Evolutionary conservation across 2,888 invertebrate species (phyloP).

Genomic region (Spisula solida): DNA sequence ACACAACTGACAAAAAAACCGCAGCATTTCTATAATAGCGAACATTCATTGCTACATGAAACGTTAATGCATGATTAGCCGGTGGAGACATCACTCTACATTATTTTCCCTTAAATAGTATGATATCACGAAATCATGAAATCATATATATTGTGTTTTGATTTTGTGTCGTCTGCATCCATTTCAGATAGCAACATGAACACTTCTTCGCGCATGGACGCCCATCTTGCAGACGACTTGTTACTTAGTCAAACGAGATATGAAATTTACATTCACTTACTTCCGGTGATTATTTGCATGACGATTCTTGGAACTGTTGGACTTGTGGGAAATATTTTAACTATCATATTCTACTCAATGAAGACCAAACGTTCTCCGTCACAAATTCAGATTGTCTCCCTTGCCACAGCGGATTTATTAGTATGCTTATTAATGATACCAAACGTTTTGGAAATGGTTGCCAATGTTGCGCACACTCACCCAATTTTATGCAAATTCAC

Average conservation of each 20-base stretch:
- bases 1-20: too few species aligned
- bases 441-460: conserved; percentile 45
- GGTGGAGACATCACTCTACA: too few species aligned
- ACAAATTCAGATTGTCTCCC: conserved; percentile 27
- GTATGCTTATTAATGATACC: conserved; percentile 46
- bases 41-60: too few species aligned
- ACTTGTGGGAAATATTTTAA: conserved; percentile 50
- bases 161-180: background rate
- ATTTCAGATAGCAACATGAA: background rate
- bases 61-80: too few species aligned
- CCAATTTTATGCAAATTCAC: conserved; percentile 41
- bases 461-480: conserved; percentile 40
- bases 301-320: conserved; percentile 29
- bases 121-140: too few species aligned
- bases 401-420: conserved; percentile 44
- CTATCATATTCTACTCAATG: conserved; percentile 39
- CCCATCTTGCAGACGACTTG: background rate
- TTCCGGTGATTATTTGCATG: conserved; percentile 51
- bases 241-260: background rate
- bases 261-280: conserved; percentile 15
- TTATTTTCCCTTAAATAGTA: too few species aligned
- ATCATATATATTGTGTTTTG: background rate
- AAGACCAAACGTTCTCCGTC: conserved; percentile 33
- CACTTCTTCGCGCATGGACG: background rate
- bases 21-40: too few species aligned